Evolutionary conservation across 2,113 vertebrate genomes (phyloP).

Genomic region (Picathartes gymnocephalus): DNA sequence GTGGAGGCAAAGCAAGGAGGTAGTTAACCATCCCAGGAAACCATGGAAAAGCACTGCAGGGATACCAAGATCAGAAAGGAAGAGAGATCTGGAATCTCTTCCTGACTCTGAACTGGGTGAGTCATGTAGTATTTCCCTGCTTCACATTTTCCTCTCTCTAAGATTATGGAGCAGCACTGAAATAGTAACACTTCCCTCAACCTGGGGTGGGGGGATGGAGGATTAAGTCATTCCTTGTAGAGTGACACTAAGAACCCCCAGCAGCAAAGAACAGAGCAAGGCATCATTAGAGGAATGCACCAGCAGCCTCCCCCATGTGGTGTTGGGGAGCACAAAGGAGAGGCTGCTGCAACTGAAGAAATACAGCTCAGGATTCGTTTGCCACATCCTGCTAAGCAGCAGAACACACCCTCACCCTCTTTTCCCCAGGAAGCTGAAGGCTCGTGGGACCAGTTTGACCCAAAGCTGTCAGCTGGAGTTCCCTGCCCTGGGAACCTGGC

Average conservation of each 20-base stretch:
- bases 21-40: background rate
- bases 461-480: background rate
- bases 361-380: background rate
- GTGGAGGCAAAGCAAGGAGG: background rate
- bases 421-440: background rate
- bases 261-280: background rate
- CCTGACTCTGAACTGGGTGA: background rate
- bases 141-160: background rate
- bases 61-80: background rate
- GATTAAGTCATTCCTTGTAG: background rate
- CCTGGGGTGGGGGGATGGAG: background rate
- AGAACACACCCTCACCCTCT: background rate
- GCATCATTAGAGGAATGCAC: background rate
- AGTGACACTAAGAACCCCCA: background rate
- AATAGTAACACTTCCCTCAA: background rate
- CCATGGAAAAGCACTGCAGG: background rate
- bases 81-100: background rate
- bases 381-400: background rate
- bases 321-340: background rate
- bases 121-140: accelerated
- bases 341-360: background rate
- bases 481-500: background rate
- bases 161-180: background rate
- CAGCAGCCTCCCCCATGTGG: accelerated
- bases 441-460: accelerated